Base-by-base conservation (phyloP, 23 tunicate species). In the Clavelina lepadiformis region DNA sequence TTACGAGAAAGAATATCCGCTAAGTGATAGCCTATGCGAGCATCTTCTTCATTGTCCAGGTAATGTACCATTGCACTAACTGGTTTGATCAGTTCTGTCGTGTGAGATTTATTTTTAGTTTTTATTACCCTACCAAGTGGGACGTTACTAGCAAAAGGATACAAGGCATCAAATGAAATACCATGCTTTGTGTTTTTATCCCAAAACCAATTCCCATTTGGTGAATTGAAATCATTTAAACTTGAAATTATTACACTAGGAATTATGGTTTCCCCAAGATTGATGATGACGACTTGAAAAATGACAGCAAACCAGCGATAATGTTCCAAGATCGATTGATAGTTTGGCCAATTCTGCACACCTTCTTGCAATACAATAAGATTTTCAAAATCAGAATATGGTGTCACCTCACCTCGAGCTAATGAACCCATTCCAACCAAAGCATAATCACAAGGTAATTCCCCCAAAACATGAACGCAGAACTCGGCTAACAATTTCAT, bases 221-320 rank as follows among this genome's bases (percentile, higher is more conserved):
- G n/a, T n/a, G n/a, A n/a, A n/a, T n/a, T 46, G 33, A 4, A 47
- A 28, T 47, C 60, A 67, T 67, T 67, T 67, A 67, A 67, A 7
- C 26, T 25, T 11, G 72, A 58, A 26, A 67, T 67, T 36, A 36
- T 58, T 8, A 67, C 57, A 67, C 72, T 46, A 33, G 61, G 72
- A 6, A 67, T 19, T 25, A 67, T 47, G 57, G 72, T 67, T 28
- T 67, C 72, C 4, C 61, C 61, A 5, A 67, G 8, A 29, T 67
- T 67, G 13, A 67, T 67, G 7, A 67, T n/a, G 29, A 67, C 35
- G 23, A 67, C 33, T 46, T 67, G 72, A 67, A 67, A 67, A 27
- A 67, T 67, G 19, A 63, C 68, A 18, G 68, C 50, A 36, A 34
- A 63, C 68, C 68, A 63, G 22, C 68, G 49, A 37, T 46, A 46